A percentile compares a stretch with the other conserved stretches of the same genome.
phyloP scores from a whole-genome alignment of 2,797 vertebrate species.

The Cyprinodon diabolis region DNA sequence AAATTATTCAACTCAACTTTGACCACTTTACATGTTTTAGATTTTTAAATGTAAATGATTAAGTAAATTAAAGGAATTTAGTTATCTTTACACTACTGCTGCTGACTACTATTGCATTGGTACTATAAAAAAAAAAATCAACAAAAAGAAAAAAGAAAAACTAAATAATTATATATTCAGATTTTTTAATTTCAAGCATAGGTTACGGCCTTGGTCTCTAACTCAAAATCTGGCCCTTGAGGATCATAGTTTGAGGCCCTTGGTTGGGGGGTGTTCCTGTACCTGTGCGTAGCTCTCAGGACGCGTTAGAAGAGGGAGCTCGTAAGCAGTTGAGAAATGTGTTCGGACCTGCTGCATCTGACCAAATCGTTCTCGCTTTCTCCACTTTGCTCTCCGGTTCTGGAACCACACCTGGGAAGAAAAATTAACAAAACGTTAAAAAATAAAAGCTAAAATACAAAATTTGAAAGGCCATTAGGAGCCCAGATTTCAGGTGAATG shows the following conservation, averaged over 20 bases:
- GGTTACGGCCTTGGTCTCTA: too few relatives aligned
- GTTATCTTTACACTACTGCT: background rate
- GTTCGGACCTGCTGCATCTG: constrained; percentile 99
- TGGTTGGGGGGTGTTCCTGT: constrained; percentile 18
- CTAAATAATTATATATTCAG: too few relatives aligned
- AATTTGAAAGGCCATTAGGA: background rate
- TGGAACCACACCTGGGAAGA: constrained; percentile 95
- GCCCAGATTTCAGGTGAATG: background rate
- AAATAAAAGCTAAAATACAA: background rate
- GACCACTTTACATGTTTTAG: background rate
- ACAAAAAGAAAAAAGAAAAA: too few relatives aligned
- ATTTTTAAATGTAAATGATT: background rate
- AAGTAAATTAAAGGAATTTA: background rate
- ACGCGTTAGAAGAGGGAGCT: constrained; percentile 95
- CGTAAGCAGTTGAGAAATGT: constrained; percentile 96
- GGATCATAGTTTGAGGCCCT: too few relatives aligned
- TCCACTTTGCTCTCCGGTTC: constrained; percentile 97
- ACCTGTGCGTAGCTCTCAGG: constrained; percentile 99
- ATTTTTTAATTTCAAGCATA: too few relatives aligned
- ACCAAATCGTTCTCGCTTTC: constrained; percentile 97
- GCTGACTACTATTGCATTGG: too few relatives aligned
- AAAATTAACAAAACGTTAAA: constrained; percentile 16
- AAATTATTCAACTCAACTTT: background rate
- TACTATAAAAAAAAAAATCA: too few relatives aligned
- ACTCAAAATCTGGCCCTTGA: too few relatives aligned